Base-by-base conservation (phyloP, 2,888 invertebrate genomes). In the Catocala fraxini region DNA sequence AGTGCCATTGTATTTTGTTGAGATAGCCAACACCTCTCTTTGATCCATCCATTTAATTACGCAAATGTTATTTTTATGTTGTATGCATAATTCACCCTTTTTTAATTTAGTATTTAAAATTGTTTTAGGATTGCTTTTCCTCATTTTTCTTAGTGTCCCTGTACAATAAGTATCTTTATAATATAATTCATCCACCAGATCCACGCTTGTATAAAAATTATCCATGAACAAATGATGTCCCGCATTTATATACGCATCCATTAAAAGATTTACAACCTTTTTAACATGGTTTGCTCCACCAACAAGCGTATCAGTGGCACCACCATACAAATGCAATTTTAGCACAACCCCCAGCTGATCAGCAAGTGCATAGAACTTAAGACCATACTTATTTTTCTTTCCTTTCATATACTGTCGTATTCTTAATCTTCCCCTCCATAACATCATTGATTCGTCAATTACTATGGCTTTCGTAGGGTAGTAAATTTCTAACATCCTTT, bases 201-300 rank as follows among this genome's bases (percentile, higher is more conserved):
- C 47, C 15, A 68, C 63, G 56, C 68, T 70, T 55, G 56, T 65
- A 59, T 70, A 70, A 66, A 68, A 65, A 56, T 65, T 72, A 53
- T 70, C 71, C 41, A 72, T 48, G 42, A 70, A 68, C 39, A 72
- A 65, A 68, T 69, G 59, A 41, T 72, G 71, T 58, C 71, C 70
- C 25, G 25, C 25, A 25, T 25, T 25, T 25, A 25, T 25, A 25
- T 51, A 68, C 15, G 56, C 41, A 33, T 45, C 11, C 35, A 69
- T 51, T 55, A 71, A 54, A 49, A 60, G 63, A 5, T 56, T 39
- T 12, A 71, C 70, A 13, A 71, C 71, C 59, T 70, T 71, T 61
- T 71, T 51, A 41, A 69, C 71, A 46, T 71, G 70, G 52, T 71
- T 70, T 63, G 41, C 61, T 49, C 67, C 71, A 42, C 68, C 70